Base-by-base conservation (phyloP, 2,113 vertebrate species). In the Rhinolophus sinicus region DNA sequence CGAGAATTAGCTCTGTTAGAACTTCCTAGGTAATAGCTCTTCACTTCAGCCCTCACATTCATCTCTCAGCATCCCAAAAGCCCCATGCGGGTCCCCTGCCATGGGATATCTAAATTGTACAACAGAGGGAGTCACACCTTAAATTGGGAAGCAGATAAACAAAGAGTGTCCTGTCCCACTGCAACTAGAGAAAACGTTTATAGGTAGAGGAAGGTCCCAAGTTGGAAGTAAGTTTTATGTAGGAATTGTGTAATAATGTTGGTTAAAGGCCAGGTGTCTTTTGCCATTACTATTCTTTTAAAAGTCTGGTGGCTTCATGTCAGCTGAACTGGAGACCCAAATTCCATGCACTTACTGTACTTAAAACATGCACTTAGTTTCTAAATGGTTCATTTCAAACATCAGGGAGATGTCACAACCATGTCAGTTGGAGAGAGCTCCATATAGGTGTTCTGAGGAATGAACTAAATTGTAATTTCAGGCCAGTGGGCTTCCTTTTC, bases 381-480 rank as follows among this genome's bases (percentile, higher is more conserved):
- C 70, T 92, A 82, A 83, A 73, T 78, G 33, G 47, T 15, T 95
- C 40, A 75, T 47, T 81, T 92, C 38, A 90, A 95, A 88, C 30
- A 72, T 58, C 19, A 56, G 10, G 76, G 60, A 2, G 26, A 26
- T 52, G 64, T n/a, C 22, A 72, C 22, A 81, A 24, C 21, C 22
- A 47, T 87, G 30, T 44, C 60, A 87, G 8, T 82, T 40, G 73
- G 86, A 15, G 1, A 64, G 52, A 62, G 50, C 6, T 21, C 50
- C 77, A 5, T 33, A 64, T 10, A 65, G 40, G 30, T 81, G 26
- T 16, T 87, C 38, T 64, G 62, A 96, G 18, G 10, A 69, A 86
- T 8, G 38, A 82, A 80, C 38, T 75, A 92, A 67, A 84, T 72
- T 26, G 3, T 56, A 73, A 60, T 86, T 58, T 76, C 38, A 78